phyloP scores from a whole-genome alignment of 2,113 vertebrate genomes.

The Takifugu flavidus region DNA sequence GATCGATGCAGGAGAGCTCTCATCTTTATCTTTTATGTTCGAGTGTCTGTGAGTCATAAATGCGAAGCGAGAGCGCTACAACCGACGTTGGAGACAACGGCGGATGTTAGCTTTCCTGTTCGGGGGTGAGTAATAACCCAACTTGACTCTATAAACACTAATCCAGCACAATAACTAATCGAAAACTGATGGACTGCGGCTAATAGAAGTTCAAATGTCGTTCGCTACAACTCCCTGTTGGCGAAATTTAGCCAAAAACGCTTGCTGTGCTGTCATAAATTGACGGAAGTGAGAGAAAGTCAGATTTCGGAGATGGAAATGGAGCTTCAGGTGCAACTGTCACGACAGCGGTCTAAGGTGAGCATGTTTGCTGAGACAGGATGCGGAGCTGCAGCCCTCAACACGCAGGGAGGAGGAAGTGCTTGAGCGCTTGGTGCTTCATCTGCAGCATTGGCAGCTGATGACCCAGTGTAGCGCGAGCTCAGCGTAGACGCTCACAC shows the following conservation, averaged over 20 bases:
- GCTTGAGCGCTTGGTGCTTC: neutral
- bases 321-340: neutral
- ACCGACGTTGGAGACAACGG: conserved; percentile 18
- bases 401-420: neutral
- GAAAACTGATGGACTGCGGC: no score
- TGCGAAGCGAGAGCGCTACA: conserved; percentile 21
- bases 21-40: conserved; percentile 21
- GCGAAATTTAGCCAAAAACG: no score
- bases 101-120: conserved; percentile 17
- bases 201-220: no score
- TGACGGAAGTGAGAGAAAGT: neutral
- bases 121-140: no score
- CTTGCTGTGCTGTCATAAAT: no score
- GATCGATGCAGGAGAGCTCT: conserved; percentile 11
- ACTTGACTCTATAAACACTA: no score
- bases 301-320: neutral
- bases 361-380: conserved; percentile 2
- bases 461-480: conserved; percentile 5
- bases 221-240: no score
- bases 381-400: conserved; percentile 1
- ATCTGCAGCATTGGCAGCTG: neutral
- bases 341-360: neutral
- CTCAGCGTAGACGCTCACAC: conserved; percentile 8
- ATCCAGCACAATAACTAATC: no score
- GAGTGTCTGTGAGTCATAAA: conserved; percentile 39